phyloP scores from a whole-genome alignment of 2,113 vertebrate species.

The Rhinolophus ferrumequinum region DNA sequence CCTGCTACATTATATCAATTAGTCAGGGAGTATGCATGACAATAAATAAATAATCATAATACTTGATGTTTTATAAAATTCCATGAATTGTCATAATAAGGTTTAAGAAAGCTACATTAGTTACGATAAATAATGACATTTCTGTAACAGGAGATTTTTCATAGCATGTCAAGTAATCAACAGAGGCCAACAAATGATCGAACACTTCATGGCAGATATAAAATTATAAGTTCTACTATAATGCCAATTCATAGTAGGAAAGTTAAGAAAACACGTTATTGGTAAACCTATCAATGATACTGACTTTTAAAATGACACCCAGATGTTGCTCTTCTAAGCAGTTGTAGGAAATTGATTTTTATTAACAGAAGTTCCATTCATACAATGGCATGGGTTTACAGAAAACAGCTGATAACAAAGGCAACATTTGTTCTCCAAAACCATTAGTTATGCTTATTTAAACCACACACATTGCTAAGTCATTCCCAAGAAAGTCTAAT shows the following conservation, averaged over 20 bases:
- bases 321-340: not conserved
- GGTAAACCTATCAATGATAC: not conserved
- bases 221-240: not conserved
- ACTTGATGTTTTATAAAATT: not conserved
- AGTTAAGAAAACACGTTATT: not conserved
- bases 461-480: not conserved
- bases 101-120: not conserved
- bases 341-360: not conserved
- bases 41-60: not conserved
- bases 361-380: not conserved
- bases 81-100: not conserved
- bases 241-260: not conserved
- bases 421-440: not conserved
- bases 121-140: not conserved
- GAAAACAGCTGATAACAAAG: not conserved
- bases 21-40: not conserved
- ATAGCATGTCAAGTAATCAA: not conserved
- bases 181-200: not conserved
- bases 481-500: not conserved
- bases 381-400: not conserved
- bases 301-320: not conserved
- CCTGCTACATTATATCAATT: not conserved
- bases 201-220: not conserved
- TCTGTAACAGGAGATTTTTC: not conserved
- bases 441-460: not conserved